phyloP scores from a whole-genome alignment of 1,140 invertebrate genomes.

The Ladona fulva region DNA sequence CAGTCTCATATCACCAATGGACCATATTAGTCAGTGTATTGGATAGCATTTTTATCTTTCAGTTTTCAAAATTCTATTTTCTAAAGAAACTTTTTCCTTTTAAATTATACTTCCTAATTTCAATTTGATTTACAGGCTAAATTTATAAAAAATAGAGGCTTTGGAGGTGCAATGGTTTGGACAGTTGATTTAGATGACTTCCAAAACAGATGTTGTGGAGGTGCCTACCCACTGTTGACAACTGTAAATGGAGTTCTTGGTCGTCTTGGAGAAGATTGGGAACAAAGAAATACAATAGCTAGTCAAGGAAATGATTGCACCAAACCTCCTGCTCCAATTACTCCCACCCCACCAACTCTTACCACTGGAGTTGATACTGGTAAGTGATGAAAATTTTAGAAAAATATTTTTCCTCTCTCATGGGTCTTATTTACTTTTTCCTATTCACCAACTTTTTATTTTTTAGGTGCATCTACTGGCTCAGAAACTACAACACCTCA shows the following conservation, averaged over 20 bases:
- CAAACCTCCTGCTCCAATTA: conserved; percentile 53
- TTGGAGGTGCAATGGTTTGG: conserved; percentile 78
- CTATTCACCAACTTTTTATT: background rate
- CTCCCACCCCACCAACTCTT: conserved; percentile 57
- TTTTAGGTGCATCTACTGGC: background rate
- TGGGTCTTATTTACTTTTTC: background rate
- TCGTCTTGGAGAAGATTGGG: conserved; percentile 22
- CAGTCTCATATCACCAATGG: too few species aligned
- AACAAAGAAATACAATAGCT: conserved; percentile 27
- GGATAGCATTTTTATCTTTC: too few species aligned
- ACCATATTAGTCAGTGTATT: too few species aligned
- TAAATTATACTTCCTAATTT: conserved; percentile 7
- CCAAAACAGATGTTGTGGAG: conserved; percentile 57
- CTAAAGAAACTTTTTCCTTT: too few species aligned
- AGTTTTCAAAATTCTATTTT: too few species aligned
- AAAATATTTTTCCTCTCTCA: too few species aligned
- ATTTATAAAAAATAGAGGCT: conserved; percentile 58
- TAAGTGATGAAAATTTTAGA: background rate
- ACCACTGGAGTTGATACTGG: conserved; percentile 47
- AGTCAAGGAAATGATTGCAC: conserved; percentile 50
- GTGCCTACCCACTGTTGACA: conserved; percentile 63
- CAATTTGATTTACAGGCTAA: conserved; percentile 42
- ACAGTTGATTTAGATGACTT: conserved; percentile 88
- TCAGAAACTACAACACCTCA: conserved; percentile 14
- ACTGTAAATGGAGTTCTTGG: conserved; percentile 64